Evolutionary conservation across 2,797 vertebrate species (phyloP), one percentile per base, ranked within the genome.

Genomic region (Phataginus tricuspis): DNA sequence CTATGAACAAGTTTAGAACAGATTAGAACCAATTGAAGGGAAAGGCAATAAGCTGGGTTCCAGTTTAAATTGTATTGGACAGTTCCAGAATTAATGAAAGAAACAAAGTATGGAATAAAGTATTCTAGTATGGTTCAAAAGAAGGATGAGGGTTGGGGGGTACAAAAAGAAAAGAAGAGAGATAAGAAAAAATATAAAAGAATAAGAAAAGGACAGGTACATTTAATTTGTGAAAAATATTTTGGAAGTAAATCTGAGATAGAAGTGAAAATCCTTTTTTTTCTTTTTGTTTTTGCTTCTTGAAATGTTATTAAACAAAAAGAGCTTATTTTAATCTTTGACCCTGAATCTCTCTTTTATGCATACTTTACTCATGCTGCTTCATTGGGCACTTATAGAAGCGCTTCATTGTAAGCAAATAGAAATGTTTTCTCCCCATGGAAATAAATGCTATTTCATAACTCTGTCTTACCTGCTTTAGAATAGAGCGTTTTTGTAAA

Each of bases 71-170:
- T 23, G 53, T 10, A 23, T 68, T 83, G 13, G 15, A 61, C 11
- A 23, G 1, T 55, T 34, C 39, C 25, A 74, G 6, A 49, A 64
- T n/a, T 57, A 25, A 23, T 57, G 25, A 69, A 71, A 55, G 0
- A 45, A 57, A 57, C 21, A 72, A 89, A 59, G 59, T 42, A 25
- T 9, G 66, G 7, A 51, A 42, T 51, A 49, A 49, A 55, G 3
- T 0, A 42, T 1, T 9, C 14, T 2, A 42, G 5, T 7, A 29
- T 45, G 14, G 0, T 68, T 1, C n/a, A 21, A 31, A 18, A 15
- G 6, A 27, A 13, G 5, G 6, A 1, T 23, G 59, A 34, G 27
- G 8, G 5, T 10, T 13, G 3, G 8, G 0, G 0, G 1, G 4
- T 7, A 61, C 21, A 29, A 5, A 34, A 57, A 25, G 7, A 37